phyloP scores from a whole-genome alignment of 2,797 vertebrate genomes.

The Xenopus petersii region DNA sequence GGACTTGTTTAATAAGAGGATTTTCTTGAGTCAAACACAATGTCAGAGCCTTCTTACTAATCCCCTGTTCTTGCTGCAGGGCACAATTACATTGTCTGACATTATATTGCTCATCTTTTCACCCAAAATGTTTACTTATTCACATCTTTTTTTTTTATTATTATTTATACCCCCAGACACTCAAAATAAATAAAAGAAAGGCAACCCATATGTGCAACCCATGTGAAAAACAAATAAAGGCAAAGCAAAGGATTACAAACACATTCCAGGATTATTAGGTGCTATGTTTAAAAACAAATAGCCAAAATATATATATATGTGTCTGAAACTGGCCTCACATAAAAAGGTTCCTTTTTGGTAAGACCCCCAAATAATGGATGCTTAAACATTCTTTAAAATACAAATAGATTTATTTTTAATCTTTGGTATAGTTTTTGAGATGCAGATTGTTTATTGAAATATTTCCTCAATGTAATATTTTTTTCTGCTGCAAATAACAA shows the following conservation, averaged over 20 bases:
- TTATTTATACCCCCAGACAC: background rate
- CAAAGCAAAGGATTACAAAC: background rate
- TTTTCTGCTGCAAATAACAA: no score
- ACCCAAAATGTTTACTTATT: conserved; percentile 21
- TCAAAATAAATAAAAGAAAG: background rate
- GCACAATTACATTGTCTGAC: conserved; percentile 22
- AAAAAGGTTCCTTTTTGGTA: no score
- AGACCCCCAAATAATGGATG: no score
- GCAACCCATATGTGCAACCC: background rate
- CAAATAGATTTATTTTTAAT: no score
- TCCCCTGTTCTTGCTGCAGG: conserved; percentile 21
- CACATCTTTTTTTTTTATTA: background rate
- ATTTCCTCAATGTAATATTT: no score
- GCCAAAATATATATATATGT: no score
- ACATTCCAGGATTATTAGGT: background rate
- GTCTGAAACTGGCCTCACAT: no score
- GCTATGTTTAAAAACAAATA: background rate
- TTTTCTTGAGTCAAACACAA: conserved; percentile 34
- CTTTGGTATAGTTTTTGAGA: no score
- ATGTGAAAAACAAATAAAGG: conserved; percentile 7
- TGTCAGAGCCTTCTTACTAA: conserved; percentile 27
- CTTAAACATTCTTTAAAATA: no score
- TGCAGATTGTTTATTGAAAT: no score
- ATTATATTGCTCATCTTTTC: conserved; percentile 24
- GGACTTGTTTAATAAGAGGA: conserved; percentile 40